Conservation (phyloP, 2,113 vertebrate species). For the Lucifuga dentata region DNA sequence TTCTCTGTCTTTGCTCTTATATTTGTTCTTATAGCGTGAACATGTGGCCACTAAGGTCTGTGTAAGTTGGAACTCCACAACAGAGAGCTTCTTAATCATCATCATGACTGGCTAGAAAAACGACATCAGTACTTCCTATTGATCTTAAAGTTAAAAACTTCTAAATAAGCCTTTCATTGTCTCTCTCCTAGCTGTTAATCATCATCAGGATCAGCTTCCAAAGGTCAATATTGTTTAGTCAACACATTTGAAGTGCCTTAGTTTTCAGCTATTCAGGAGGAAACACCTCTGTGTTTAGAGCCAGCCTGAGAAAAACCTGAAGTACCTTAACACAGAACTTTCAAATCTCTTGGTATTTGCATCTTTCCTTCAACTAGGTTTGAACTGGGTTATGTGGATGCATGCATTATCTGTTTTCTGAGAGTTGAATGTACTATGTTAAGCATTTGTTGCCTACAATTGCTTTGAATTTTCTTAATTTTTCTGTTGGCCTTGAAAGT, state of each 20-base stretch:
- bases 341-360: too few species aligned
- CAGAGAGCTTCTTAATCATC: background rate
- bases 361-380: background rate
- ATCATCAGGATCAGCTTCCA: slow-evolving; percentile 10
- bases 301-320: background rate
- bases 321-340: background rate
- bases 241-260: background rate
- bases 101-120: slow-evolving; percentile 5
- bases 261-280: background rate
- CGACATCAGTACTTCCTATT: background rate
- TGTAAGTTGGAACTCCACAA: background rate
- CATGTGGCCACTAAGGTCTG: background rate
- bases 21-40: too few species aligned
- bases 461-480: too few species aligned
- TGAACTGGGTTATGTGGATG: background rate
- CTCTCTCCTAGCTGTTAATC: slow-evolving; percentile 17
- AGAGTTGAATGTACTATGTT: background rate
- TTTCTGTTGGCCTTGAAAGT: too few species aligned
- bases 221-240: slow-evolving; percentile 39
- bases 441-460: too few species aligned
- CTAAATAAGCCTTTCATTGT: background rate
- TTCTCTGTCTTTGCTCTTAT: background rate
- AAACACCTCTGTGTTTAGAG: background rate
- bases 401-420: background rate
- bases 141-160: background rate